Base-by-base conservation (phyloP, 2,888 invertebrate genomes). In the Noctua janthina region DNA sequence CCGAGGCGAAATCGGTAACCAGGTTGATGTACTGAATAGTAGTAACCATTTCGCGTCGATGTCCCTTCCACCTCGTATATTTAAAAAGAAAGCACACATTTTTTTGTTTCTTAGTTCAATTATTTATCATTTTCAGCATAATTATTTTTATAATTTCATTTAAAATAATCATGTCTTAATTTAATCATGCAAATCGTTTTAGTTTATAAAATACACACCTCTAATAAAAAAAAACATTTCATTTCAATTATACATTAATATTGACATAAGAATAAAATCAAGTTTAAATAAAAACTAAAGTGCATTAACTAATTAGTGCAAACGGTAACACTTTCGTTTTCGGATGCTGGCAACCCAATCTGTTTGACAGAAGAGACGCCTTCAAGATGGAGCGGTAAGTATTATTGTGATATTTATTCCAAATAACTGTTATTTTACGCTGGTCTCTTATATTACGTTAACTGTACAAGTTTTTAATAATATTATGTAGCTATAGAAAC, bases 341-440 rank as follows among this genome's bases (percentile, higher is more conserved):
- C 13, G n/a, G 8, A 67, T 39, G 43, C 76, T 88, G 81, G 79
- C 90, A 86, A 86, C 90, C 82, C 82, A 43, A 49, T 11, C 11
- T 10, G 64, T 54, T 68, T 81, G 78, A 71, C 84, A 72, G 72
- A 11, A 35, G 78, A 69, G 71, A 77, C 71, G 74, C 70, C 5
- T n/a, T 29, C 59, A 56, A 75, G 10, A 85, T 85, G 87, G 76
- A 78, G 0, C 54, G 49, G 90, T 90, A 67, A 89, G 90, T 87
- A 89, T 77, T 81, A 81, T 74, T 66, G 74, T 81, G 70, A 74
- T 77, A 76, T 62, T 86, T 84, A 79, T 82, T 80, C 11, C 59
- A 39, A 67, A 70, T 81, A 81, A 70, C 81, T 66, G 81, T 85
- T 81, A 80, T 85, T 81, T 80, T 15, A 15, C 11, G 11, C 62